A percentile compares a stretch with the other conserved stretches of the same genome.
phyloP scores from a whole-genome alignment of 2,888 invertebrate genomes.

The Euphydryas editha region DNA sequence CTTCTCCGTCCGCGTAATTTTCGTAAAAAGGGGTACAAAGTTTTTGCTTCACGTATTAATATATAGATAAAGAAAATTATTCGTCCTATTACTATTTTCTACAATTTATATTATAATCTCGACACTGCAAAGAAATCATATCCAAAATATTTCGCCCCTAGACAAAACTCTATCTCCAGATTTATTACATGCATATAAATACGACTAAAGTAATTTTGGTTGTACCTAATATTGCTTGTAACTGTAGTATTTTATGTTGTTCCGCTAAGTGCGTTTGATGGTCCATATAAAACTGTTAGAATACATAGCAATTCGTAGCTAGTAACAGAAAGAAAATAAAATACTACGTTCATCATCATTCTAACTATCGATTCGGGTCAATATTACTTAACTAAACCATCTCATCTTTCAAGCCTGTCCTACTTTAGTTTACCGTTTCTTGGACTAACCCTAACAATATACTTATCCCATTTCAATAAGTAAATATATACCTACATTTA shows the following conservation, averaged over 20 bases:
- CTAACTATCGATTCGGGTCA: constrained; percentile 19
- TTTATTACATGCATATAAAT: neutral
- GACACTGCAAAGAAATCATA: neutral
- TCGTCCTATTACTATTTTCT: too few relatives aligned
- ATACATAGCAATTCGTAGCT: neutral
- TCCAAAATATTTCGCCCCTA: neutral
- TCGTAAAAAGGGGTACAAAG: too few relatives aligned
- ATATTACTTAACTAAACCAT: constrained; percentile 21
- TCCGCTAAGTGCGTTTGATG: constrained; percentile 3
- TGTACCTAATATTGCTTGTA: neutral
- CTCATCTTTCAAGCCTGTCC: constrained; percentile 25
- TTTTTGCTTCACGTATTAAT: too few relatives aligned
- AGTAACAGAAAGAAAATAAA: constrained; percentile 5
- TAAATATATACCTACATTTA: neutral
- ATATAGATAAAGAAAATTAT: too few relatives aligned
- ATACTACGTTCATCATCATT: constrained; percentile 8
- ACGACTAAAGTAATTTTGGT: constrained; percentile 1
- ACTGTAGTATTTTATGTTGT: neutral
- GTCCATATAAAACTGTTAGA: neutral
- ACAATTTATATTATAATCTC: too few relatives aligned
- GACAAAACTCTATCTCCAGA: neutral
- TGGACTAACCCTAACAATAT: neutral
- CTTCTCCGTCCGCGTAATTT: too few relatives aligned
- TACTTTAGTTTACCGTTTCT: constrained; percentile 11
- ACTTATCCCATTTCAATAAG: neutral